phyloP scores from a whole-genome alignment of 2,113 vertebrate genomes.

The Coptodon rendalli region DNA sequence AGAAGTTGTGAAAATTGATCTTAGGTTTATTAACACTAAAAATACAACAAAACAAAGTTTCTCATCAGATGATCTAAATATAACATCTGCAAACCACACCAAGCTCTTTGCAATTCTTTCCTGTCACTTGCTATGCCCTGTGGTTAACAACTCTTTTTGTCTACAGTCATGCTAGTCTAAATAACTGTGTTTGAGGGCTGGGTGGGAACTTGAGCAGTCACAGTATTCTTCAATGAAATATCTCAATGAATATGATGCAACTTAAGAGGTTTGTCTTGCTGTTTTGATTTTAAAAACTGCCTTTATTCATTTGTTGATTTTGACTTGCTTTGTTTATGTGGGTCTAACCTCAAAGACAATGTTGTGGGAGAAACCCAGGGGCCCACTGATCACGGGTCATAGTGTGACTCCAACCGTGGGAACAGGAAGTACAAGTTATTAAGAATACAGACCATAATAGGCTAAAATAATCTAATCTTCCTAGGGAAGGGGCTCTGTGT shows the following conservation, averaged over 20 bases:
- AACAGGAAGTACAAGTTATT: slow-evolving; percentile 69
- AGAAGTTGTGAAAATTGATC: background rate
- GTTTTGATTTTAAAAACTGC: background rate
- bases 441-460: slow-evolving; percentile 41
- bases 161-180: slow-evolving; percentile 23
- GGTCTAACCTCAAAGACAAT: background rate
- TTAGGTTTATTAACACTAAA: slow-evolving; percentile 12
- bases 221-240: slow-evolving; percentile 21
- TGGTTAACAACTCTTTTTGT: slow-evolving; percentile 27
- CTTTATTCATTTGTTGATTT: slow-evolving; percentile 8
- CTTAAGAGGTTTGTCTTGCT: background rate
- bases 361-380: slow-evolving; percentile 29
- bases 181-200: slow-evolving; percentile 22
- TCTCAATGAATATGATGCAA: background rate
- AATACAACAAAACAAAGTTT: slow-evolving; percentile 24
- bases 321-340: background rate
- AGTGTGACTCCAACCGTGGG: slow-evolving; percentile 49
- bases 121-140: slow-evolving; percentile 41
- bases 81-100: slow-evolving; percentile 29
- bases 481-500: background rate
- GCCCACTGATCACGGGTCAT: slow-evolving; percentile 25
- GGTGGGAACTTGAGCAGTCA: slow-evolving; percentile 25
- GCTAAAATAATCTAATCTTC: slow-evolving; percentile 61
- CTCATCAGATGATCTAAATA: slow-evolving; percentile 35
- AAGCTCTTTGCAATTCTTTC: slow-evolving; percentile 21